These are phyloP conservation scores for Belonocnema kinseyi DNA, from an alignment of 1,140 invertebrate species.

Conservation along the genomic window DNA sequence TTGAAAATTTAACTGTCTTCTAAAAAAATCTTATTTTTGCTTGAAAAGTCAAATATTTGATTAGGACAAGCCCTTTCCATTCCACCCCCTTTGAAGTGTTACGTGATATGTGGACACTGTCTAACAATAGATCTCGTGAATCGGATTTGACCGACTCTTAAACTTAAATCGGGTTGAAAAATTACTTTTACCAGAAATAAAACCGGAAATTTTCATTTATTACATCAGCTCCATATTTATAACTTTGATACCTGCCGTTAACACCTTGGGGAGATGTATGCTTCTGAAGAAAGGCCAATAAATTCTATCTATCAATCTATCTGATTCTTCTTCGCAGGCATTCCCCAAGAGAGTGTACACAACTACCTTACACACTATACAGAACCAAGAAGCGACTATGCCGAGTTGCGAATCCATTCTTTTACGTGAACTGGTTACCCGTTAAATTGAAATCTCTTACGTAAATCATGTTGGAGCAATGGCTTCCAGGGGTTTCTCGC, in stretches of 20 bases:
- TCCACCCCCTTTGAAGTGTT: too few species aligned
- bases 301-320: conserved; percentile 31
- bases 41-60: too few species aligned
- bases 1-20: too few species aligned
- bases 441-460: conserved; percentile 60
- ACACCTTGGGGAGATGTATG: conserved; percentile 13
- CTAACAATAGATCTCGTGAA: too few species aligned
- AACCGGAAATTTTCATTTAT: neutral
- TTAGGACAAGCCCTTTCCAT: too few species aligned
- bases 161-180: too few species aligned
- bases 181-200: too few species aligned
- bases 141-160: too few species aligned
- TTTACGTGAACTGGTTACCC: conserved; percentile 35
- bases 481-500: conserved; percentile 46
- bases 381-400: conserved; percentile 26
- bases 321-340: conserved; percentile 5
- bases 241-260: neutral
- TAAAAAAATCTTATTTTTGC: too few species aligned
- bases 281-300: conserved; percentile 8
- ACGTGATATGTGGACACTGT: too few species aligned
- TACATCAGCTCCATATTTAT: neutral
- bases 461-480: conserved; percentile 63
- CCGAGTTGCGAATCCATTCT: conserved; percentile 22
- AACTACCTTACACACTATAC: neutral
- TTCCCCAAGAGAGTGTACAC: conserved; percentile 22